Evolutionary conservation across 2,888 invertebrate species (phyloP).

Genomic region (Crepidodera aurea): DNA sequence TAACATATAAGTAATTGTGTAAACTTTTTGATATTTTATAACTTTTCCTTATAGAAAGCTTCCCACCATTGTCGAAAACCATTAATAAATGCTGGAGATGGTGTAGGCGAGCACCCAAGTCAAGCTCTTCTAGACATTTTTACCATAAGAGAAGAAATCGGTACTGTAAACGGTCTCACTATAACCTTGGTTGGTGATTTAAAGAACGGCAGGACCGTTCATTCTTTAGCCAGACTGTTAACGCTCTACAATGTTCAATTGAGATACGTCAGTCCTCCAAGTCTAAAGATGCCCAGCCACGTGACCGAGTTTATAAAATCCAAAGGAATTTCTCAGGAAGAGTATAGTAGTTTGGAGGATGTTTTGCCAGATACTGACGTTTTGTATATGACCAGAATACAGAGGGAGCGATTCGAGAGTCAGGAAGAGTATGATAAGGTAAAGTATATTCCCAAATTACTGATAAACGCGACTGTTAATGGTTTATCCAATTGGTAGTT

Average conservation of each 20-base stretch:
- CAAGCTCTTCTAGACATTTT: slow-evolving; percentile 97
- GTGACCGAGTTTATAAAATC: slow-evolving; percentile 80
- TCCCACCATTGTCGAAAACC: slow-evolving; percentile 86
- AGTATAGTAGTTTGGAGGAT: slow-evolving; percentile 78
- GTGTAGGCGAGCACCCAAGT: slow-evolving; percentile 96
- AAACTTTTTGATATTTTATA: neutral
- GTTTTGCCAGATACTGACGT: slow-evolving; percentile 95
- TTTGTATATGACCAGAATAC: slow-evolving; percentile 97
- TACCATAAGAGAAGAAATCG: slow-evolving; percentile 98
- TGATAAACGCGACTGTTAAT: too few species aligned
- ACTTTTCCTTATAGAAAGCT: slow-evolving; percentile 69
- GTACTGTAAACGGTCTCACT: slow-evolving; percentile 96
- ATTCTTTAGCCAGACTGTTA: slow-evolving; percentile 92
- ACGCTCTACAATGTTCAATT: slow-evolving; percentile 94
- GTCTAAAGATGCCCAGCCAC: slow-evolving; percentile 90
- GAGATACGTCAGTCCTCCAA: slow-evolving; percentile 81
- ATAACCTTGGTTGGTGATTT: slow-evolving; percentile 99
- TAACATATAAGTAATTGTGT: slow-evolving; percentile 38
- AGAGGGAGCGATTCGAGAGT: slow-evolving; percentile 87
- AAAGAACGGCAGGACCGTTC: slow-evolving; percentile 97
- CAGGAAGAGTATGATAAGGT: slow-evolving; percentile 89
- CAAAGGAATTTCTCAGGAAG: slow-evolving; percentile 81
- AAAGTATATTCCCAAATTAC: slow-evolving; percentile 44
- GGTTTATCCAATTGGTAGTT: too few species aligned
- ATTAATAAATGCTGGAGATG: slow-evolving; percentile 98